phyloP scores from a whole-genome alignment of 2,888 invertebrate genomes.

The Cryptocephalus moraei region DNA sequence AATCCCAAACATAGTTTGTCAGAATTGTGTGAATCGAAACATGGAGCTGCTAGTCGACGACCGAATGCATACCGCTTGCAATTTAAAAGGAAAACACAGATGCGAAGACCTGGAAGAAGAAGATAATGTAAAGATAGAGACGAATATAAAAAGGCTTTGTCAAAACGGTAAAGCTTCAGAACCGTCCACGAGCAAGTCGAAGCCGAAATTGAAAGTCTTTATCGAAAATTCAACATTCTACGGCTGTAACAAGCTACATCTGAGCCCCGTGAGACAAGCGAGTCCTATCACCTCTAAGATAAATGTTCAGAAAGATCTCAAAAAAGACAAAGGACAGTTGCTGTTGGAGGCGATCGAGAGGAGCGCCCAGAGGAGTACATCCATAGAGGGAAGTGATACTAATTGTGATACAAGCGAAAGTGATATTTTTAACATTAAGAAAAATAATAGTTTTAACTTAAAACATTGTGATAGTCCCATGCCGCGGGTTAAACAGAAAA shows the following conservation, averaged over 20 bases:
- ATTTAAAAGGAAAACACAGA: conserved; percentile 53
- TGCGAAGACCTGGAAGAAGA: conserved; percentile 67
- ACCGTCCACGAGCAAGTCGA: conserved; percentile 28
- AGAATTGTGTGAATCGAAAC: conserved; percentile 30
- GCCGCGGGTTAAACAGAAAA: conserved; percentile 17
- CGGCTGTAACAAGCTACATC: conserved; percentile 7
- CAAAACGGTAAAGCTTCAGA: conserved; percentile 15
- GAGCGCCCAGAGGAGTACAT: conserved; percentile 24
- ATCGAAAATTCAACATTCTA: conserved; percentile 15
- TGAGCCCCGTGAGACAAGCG: conserved; percentile 8
- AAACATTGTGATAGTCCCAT: conserved; percentile 36
- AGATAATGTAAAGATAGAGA: conserved; percentile 29
- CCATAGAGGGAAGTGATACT: conserved; percentile 30
- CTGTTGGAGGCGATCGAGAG: conserved; percentile 36
- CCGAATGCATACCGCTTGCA: conserved; percentile 55
- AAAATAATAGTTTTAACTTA: conserved; percentile 31
- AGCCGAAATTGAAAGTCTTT: conserved; percentile 20
- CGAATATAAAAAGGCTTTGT: conserved; percentile 17
- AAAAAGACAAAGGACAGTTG: conserved; percentile 30
- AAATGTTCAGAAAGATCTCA: conserved; percentile 31
- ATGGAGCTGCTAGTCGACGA: conserved; percentile 48
- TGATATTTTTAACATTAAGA: conserved; percentile 37
- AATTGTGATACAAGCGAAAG: conserved; percentile 34
- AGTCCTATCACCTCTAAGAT: conserved; percentile 11
- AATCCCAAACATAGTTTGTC: conserved; percentile 53